These are phyloP conservation scores for Syndactyla subalaris DNA, from an alignment of 2,797 vertebrate species.

Conservation along the genomic window DNA sequence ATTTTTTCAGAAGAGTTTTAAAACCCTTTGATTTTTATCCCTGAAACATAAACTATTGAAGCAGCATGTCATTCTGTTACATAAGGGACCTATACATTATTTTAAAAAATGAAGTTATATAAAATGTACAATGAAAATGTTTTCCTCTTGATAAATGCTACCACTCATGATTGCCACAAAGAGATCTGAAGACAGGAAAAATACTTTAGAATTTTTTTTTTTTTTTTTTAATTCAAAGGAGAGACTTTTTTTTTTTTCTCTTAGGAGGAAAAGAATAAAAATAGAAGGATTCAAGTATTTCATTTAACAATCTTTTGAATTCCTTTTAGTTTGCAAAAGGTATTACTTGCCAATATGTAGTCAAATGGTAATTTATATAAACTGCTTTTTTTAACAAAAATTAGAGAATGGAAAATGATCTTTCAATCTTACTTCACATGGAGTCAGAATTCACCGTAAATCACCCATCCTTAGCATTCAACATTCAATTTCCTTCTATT, in stretches of 20 bases:
- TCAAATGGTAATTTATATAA: neutral
- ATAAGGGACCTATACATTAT: neutral
- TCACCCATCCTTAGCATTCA: neutral
- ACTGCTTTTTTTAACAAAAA: neutral
- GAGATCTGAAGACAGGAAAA: neutral
- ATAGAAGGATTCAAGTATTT: neutral
- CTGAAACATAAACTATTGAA: neutral
- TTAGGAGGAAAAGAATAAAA: neutral
- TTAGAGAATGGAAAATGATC: neutral
- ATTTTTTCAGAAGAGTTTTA: neutral
- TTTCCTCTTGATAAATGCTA: neutral
- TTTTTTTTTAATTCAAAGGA: neutral
- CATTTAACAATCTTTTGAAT: neutral
- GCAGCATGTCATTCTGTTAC: neutral
- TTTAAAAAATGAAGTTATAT: neutral
- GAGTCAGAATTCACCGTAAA: neutral
- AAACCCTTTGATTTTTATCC: neutral
- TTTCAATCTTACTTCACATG: neutral
- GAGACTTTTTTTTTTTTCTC: neutral
- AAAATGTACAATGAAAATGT: neutral
- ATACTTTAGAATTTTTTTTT: neutral
- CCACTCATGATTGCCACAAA: neutral
- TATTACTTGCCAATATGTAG: neutral
- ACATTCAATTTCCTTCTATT: neutral
- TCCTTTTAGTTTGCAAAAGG: fast-evolving